phyloP scores from a whole-genome alignment of 2,888 invertebrate genomes.

The Scelioninae gen. 1 region DNA sequence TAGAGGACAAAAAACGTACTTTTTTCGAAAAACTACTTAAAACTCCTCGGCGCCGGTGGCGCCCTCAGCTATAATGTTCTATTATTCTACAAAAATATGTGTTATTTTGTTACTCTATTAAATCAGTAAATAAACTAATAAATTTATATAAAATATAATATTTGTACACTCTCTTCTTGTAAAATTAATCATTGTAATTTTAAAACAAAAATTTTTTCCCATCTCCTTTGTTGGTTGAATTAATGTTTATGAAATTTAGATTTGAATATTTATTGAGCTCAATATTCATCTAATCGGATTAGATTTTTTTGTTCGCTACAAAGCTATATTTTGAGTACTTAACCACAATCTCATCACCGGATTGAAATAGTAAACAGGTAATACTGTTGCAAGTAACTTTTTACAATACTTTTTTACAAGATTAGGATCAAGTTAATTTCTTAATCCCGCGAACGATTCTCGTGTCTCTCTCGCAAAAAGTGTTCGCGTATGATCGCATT shows the following conservation, averaged over 20 bases:
- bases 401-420: slow-evolving; percentile 27
- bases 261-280: slow-evolving; percentile 9
- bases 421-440: slow-evolving; percentile 39
- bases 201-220: neutral
- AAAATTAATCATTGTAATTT: neutral
- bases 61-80: too few relatives aligned
- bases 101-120: too few relatives aligned
- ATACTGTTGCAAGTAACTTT: slow-evolving; percentile 25
- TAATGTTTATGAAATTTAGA: neutral
- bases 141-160: too few relatives aligned
- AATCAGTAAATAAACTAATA: too few relatives aligned
- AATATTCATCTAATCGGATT: neutral
- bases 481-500: slow-evolving; percentile 34
- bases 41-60: too few relatives aligned
- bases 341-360: slow-evolving; percentile 18
- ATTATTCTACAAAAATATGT: too few relatives aligned
- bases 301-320: slow-evolving; percentile 3
- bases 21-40: too few relatives aligned
- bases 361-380: slow-evolving; percentile 29
- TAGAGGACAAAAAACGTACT: too few relatives aligned
- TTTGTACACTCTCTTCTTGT: neutral
- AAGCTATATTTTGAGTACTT: slow-evolving; percentile 1
- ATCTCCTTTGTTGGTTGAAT: neutral
- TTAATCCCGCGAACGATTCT: slow-evolving; percentile 36
- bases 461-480: slow-evolving; percentile 28